Evolutionary conservation across 2,888 invertebrate genomes (phyloP).

Genomic region (Euplagia quadripunctaria): DNA sequence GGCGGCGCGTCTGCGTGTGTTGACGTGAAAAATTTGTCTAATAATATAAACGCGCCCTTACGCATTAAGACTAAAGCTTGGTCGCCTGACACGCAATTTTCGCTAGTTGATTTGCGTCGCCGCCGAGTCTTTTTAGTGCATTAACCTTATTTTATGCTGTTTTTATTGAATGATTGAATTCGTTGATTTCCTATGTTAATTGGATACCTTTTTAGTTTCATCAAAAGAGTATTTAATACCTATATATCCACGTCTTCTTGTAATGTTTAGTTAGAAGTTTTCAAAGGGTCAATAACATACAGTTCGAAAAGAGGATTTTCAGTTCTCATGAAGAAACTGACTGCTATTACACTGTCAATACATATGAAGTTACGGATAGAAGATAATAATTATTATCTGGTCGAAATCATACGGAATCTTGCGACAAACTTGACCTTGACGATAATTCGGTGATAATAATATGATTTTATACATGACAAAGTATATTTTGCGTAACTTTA

Average conservation of each 20-base stretch:
- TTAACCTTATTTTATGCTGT: slow-evolving; percentile 14
- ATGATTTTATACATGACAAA: slow-evolving; percentile 1
- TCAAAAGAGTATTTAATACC: neutral
- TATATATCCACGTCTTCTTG: neutral
- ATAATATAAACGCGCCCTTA: neutral
- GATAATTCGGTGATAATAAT: slow-evolving; percentile 19
- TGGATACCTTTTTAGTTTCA: neutral
- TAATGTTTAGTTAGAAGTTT: neutral
- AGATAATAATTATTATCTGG: slow-evolving; percentile 32
- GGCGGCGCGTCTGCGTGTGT: too few relatives aligned
- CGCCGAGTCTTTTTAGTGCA: slow-evolving; percentile 18
- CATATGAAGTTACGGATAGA: neutral
- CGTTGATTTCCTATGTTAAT: neutral
- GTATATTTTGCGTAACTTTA: neutral
- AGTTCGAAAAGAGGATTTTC: neutral
- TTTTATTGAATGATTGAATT: neutral
- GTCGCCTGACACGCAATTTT: slow-evolving; percentile 36
- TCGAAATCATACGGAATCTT: slow-evolving; percentile 28
- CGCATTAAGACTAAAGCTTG: slow-evolving; percentile 34
- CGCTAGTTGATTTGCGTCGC: slow-evolving; percentile 20
- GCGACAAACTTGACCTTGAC: slow-evolving; percentile 28
- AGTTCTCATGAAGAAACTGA: neutral
- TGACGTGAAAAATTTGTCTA: too few relatives aligned
- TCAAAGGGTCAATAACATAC: neutral
- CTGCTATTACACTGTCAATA: neutral